phyloP scores from a whole-genome alignment of 2,113 vertebrate species.

The Brachirus orientalis region DNA sequence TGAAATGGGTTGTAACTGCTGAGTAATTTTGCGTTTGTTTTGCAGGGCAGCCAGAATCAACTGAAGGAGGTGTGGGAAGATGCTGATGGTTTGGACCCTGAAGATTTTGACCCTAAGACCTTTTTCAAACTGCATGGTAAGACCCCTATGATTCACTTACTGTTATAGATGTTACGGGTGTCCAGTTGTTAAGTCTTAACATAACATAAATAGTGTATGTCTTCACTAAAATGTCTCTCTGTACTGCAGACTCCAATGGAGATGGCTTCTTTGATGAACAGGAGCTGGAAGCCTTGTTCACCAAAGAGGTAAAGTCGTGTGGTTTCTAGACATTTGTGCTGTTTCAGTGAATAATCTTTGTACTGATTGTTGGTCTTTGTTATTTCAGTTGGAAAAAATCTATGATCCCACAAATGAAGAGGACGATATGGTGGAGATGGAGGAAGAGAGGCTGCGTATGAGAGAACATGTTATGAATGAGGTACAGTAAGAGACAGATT shows the following conservation, averaged over 20 bases:
- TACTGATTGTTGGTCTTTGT: conserved; percentile 16
- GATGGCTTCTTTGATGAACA: conserved; percentile 97
- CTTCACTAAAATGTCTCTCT: not conserved
- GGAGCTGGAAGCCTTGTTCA: conserved; percentile 96
- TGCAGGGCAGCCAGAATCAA: conserved; percentile 96
- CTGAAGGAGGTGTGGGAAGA: conserved; percentile 99
- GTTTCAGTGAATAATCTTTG: not conserved
- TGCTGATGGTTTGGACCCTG: conserved; percentile 94
- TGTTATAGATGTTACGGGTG: not conserved
- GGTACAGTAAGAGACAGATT: conserved; percentile 75
- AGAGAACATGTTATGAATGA: conserved; percentile 98
- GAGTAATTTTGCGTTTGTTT: conserved; percentile 15
- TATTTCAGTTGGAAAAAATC: conserved; percentile 92
- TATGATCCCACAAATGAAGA: conserved; percentile 97
- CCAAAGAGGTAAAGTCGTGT: conserved; percentile 88
- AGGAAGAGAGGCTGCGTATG: conserved; percentile 96
- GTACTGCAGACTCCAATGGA: conserved; percentile 89
- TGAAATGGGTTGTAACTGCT: not conserved
- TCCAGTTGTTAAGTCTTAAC: not conserved
- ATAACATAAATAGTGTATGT: not conserved
- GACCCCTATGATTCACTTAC: not conserved
- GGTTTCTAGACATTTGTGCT: not conserved
- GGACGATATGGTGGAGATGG: conserved; percentile 99
- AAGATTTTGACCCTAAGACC: conserved; percentile 97
- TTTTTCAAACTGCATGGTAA: conserved; percentile 98